Percentiles rank a stretch among this genome's conserved stretches.
Evolutionary conservation across 2,113 vertebrate genomes (phyloP).

Genomic region (Menidia beryllina): DNA sequence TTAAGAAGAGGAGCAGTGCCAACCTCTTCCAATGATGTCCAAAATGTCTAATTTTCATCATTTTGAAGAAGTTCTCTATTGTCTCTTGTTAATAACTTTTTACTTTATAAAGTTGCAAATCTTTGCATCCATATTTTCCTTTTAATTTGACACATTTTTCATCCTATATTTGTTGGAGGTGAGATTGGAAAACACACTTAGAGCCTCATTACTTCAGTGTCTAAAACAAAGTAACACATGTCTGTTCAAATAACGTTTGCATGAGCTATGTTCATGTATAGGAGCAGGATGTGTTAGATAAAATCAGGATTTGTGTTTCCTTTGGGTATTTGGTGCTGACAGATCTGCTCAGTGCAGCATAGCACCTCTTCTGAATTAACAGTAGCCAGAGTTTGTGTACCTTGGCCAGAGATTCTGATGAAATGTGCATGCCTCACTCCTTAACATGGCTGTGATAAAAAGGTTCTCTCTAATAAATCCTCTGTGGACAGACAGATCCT

Average conservation of each 20-base stretch:
- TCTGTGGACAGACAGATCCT: constrained; percentile 59
- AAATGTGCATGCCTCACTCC: constrained; percentile 47
- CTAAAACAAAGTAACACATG: constrained; percentile 25
- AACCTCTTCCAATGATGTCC: too few relatives aligned
- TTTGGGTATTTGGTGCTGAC: constrained; percentile 32
- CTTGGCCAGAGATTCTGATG: constrained; percentile 53
- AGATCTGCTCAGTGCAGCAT: constrained; percentile 49
- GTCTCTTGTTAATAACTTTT: too few relatives aligned
- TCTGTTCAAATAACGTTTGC: constrained; percentile 2
- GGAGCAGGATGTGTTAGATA: constrained; percentile 39
- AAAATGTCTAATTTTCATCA: too few relatives aligned
- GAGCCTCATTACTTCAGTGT: background rate
- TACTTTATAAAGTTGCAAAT: too few relatives aligned
- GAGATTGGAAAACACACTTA: background rate
- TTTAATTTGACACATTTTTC: too few relatives aligned
- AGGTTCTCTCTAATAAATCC: constrained; percentile 51
- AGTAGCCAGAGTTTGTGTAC: constrained; percentile 62
- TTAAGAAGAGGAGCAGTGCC: too few relatives aligned
- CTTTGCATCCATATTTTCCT: too few relatives aligned
- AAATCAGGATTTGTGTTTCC: constrained; percentile 56
- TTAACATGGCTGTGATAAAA: constrained; percentile 61
- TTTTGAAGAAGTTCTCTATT: too few relatives aligned
- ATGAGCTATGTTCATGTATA: constrained; percentile 21
- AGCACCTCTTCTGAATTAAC: constrained; percentile 49
- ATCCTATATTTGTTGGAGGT: too few relatives aligned